Evolutionary conservation across 2,888 invertebrate genomes (phyloP).

Genomic region (Drosophila niveifrons): DNA sequence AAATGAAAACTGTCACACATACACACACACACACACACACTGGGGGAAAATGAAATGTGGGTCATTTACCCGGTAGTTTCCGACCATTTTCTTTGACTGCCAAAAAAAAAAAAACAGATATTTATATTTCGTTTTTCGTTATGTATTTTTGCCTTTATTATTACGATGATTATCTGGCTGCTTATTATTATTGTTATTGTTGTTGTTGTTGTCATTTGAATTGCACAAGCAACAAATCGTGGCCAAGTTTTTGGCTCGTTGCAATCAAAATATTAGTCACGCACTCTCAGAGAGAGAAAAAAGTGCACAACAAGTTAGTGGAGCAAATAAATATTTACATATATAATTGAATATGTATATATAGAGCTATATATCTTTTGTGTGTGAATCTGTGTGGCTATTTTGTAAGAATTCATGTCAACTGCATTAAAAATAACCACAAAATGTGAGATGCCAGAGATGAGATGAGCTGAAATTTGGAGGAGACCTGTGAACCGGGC

Average conservation of each 20-base stretch:
- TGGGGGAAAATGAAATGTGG: slow-evolving; percentile 54
- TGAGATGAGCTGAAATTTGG: slow-evolving; percentile 19
- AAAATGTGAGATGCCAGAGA: slow-evolving; percentile 37
- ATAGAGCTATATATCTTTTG: slow-evolving; percentile 39
- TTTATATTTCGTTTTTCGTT: background rate
- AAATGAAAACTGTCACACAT: slow-evolving; percentile 65
- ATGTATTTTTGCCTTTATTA: slow-evolving; percentile 50
- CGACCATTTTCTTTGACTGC: slow-evolving; percentile 36
- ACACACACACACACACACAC: background rate
- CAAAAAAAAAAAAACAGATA: slow-evolving; percentile 48
- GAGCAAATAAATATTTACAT: slow-evolving; percentile 65
- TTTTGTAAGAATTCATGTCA: slow-evolving; percentile 78
- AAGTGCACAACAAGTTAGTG: slow-evolving; percentile 59
- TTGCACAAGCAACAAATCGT: slow-evolving; percentile 72
- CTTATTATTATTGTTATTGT: slow-evolving; percentile 45
- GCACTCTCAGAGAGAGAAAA: slow-evolving; percentile 59
- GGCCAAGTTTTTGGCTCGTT: slow-evolving; percentile 64
- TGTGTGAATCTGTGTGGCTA: slow-evolving; percentile 48
- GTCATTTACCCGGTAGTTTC: slow-evolving; percentile 74
- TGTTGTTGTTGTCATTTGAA: slow-evolving; percentile 48
- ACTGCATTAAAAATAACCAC: slow-evolving; percentile 76
- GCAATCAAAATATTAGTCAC: slow-evolving; percentile 77
- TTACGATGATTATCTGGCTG: slow-evolving; percentile 55
- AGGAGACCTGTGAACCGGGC: slow-evolving; percentile 38
- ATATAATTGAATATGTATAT: slow-evolving; percentile 37